Evolutionary conservation across 2,113 vertebrate genomes (phyloP).

Genomic region (Calyptommatus sinebrachiatus): DNA sequence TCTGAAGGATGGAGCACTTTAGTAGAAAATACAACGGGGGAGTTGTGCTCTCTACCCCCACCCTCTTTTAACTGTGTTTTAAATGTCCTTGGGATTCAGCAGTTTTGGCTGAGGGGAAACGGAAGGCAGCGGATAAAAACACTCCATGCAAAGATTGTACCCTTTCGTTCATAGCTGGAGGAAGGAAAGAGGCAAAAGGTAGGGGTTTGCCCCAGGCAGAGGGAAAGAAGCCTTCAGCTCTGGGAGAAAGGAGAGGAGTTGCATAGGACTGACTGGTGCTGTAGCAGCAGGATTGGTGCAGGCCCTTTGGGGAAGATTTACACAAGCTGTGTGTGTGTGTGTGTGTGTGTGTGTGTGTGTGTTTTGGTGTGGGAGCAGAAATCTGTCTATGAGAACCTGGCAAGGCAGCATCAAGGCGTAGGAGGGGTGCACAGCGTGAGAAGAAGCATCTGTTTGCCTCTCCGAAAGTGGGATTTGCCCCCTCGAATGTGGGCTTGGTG

Average conservation of each 20-base stretch:
- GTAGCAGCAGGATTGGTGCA: not conserved
- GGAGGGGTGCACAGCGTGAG: too few species aligned
- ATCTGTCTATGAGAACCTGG: not conserved
- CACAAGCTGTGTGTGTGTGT: too few species aligned
- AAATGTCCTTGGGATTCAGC: conserved; percentile 54
- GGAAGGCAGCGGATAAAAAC: not conserved
- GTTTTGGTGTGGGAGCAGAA: too few species aligned
- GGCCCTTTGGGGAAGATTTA: too few species aligned
- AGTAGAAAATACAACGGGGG: conserved; percentile 51
- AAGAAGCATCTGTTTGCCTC: too few species aligned
- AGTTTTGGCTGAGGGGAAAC: conserved; percentile 39
- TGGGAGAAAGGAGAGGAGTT: not conserved
- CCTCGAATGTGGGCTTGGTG: not conserved
- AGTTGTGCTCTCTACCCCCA: not conserved
- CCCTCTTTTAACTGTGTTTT: conserved; percentile 68
- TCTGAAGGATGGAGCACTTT: conserved; percentile 61
- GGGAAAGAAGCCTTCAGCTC: not conserved
- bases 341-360: too few species aligned
- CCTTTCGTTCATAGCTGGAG: not conserved
- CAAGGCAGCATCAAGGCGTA: not conserved
- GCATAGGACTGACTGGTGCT: not conserved
- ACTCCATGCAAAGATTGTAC: too few species aligned
- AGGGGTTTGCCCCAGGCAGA: not conserved
- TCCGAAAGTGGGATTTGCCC: too few species aligned
- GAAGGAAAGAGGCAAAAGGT: not conserved